A percentile compares a stretch with the other conserved stretches of the same genome.
phyloP scores from a whole-genome alignment of 2,797 vertebrate genomes.

The Atherinosoma microstoma region DNA sequence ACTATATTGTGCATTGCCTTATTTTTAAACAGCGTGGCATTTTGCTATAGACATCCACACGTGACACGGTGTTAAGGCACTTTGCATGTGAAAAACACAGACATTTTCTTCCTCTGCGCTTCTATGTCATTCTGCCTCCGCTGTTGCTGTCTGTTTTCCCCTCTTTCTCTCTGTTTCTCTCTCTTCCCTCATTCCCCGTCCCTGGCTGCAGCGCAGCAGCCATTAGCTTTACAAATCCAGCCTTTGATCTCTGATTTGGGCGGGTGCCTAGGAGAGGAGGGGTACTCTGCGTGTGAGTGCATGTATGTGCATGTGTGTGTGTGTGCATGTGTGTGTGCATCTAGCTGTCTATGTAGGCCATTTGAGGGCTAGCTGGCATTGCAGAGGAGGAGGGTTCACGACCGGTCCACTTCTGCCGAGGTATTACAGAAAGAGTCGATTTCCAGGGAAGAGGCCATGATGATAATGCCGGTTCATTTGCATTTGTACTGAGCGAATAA shows the following conservation, averaged over 20 bases:
- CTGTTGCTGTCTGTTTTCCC: slow-evolving; percentile 64
- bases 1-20: slow-evolving; percentile 55
- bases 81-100: slow-evolving; percentile 51
- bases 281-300: slow-evolving; percentile 58
- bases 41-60: slow-evolving; percentile 48
- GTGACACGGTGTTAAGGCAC: slow-evolving; percentile 55
- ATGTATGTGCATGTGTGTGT: slow-evolving; percentile 8
- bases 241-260: slow-evolving; percentile 98
- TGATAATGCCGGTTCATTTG: slow-evolving; percentile 81
- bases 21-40: slow-evolving; percentile 65
- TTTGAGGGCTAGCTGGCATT: slow-evolving; percentile 73
- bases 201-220: slow-evolving; percentile 93
- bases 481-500: slow-evolving; percentile 81
- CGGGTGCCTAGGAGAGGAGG: slow-evolving; percentile 83
- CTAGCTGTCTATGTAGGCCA: slow-evolving; percentile 71
- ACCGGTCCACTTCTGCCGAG: slow-evolving; percentile 78
- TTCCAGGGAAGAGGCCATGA: slow-evolving; percentile 76
- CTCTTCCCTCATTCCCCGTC: slow-evolving; percentile 65
- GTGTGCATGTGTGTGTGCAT: slow-evolving; percentile 28
- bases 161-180: slow-evolving; percentile 61
- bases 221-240: slow-evolving; percentile 99
- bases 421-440: slow-evolving; percentile 76
- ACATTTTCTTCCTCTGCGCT: slow-evolving; percentile 47
- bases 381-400: slow-evolving; percentile 81
- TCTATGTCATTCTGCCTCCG: slow-evolving; percentile 60